A percentile compares a stretch with the other conserved stretches of the same genome.
Conservation (phyloP, 2,888 invertebrate genomes). For the Heterodera filipjevi region DNA sequence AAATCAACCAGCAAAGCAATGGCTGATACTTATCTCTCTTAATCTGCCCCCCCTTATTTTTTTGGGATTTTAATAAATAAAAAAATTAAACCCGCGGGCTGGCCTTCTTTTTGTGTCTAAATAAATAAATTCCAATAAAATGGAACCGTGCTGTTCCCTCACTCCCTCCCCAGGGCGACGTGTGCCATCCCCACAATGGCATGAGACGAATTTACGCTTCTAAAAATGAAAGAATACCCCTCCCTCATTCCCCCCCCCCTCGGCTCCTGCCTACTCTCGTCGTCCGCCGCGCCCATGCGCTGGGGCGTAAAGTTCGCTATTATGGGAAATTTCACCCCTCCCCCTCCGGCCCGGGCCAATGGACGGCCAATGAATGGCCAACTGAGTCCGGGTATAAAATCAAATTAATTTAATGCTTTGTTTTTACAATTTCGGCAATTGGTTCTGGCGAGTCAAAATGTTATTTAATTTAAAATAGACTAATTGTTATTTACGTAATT, state of each 20-base stretch:
- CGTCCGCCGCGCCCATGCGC: not conserved
- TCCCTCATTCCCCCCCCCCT: not conserved
- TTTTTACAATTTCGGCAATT: too few relatives aligned
- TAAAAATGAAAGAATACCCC: not conserved
- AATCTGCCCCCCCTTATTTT: too few relatives aligned
- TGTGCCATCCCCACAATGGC: not conserved
- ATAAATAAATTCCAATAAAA: not conserved
- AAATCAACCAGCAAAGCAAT: too few relatives aligned
- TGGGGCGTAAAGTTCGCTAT: constrained; percentile 7
- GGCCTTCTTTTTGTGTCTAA: not conserved
- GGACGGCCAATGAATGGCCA: too few relatives aligned
- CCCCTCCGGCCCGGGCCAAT: not conserved
- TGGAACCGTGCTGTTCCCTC: not conserved
- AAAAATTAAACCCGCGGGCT: too few relatives aligned
- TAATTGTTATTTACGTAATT: too few relatives aligned
- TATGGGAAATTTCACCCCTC: not conserved
- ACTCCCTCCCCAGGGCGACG: not conserved
- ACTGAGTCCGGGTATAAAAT: not conserved
- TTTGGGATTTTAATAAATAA: too few relatives aligned
- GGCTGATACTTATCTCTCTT: too few relatives aligned
- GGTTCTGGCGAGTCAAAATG: too few relatives aligned
- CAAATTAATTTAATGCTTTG: too few relatives aligned
- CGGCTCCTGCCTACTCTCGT: not conserved
- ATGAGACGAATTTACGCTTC: not conserved
- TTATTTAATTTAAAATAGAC: too few relatives aligned